Base-by-base conservation (phyloP, 2,888 invertebrate species). In the Scaptomyza parva region DNA sequence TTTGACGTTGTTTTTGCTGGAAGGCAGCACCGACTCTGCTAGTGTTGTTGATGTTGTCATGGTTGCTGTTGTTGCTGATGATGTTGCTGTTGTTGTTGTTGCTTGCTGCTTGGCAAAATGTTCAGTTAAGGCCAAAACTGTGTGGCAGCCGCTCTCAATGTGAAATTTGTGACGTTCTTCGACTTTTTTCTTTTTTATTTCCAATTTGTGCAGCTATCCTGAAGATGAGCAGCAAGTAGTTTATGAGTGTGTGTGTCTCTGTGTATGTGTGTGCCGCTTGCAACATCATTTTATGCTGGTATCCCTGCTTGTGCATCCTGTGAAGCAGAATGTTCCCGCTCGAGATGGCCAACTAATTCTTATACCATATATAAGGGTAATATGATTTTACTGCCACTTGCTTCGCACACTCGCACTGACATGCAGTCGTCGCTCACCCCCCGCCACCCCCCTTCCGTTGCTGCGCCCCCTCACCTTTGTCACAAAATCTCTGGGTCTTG, bases 341-440 rank as follows among this genome's bases (percentile, higher is more conserved):
- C 45, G 52, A 69, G 54, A 60, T 59, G 61, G 72, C 51, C 78
- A 77, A 79, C 81, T 82, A 82, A 78, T 82, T 81, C 75, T 75
- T 70, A 53, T 67, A 60, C 66, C 60, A 70, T 57, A 61, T 71
- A 28, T 37, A 44, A 63, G 69, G 58, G 68, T 81, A 78, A 82
- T 82, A 71, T 76, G 85, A 82, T 82, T 81, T 76, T 64, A 58
- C 53, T 39, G 66, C 54, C 28, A 52, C 54, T 64, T 64, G 28
- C 41, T 33, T 11, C 37, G 30, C 53, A 47, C 55, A 40, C 58
- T 35, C 40, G 8, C 24, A 24, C 41, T 24, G 17, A 24, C 11
- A n/a, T 5, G n/a, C 39, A 24, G 2, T 48, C 24, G 4, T 3
- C 12, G 4, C 26, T 17, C 12, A 22, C 14, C 1, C 11, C n/a